Evolutionary conservation across 2,888 invertebrate genomes (phyloP), one percentile per base, ranked within the genome.

Genomic region (Margaritifera margaritifera): DNA sequence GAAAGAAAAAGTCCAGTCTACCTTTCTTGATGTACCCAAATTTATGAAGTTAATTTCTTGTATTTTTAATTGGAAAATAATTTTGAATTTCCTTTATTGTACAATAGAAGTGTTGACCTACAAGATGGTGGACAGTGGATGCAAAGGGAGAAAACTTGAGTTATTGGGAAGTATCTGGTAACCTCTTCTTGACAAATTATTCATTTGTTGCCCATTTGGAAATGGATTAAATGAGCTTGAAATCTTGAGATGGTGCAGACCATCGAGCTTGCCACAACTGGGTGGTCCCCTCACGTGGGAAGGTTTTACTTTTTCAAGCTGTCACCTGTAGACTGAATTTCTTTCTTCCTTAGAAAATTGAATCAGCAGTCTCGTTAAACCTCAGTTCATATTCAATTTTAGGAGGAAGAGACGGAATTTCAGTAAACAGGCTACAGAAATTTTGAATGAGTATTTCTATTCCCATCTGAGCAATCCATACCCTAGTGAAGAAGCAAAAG

Each of bases 381-480:
- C 42, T 42, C 11, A 42, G 42, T 51, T 52, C 54, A 19, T 63
- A 61, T 63, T 74, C 69, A 57, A 64, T 85, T 87, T 57, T 86
- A 92, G 92, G 86, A 88, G 90, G 92, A 99, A 99, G 91, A 94
- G 99, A 83, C 94, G 99, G 87, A 99, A 99, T 92, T 99, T 99
- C 92, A 98, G 98, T 93, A 99, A 99, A 92, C 98, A 99, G 91
- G 99, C 99, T 68, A 99, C 99, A 42, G 99, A 99, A 92, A 97
- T 99, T 86, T 93, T 99, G 84, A 99, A 99, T 91, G 99, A 99
- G 92, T 99, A 99, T 91, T 99, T 99, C 92, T 99, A 99, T 92
- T 98, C 98, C 85, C 99, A 99, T 92, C 93, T 99, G 87, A 97
- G 97, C 90, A 99, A 99, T 93, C 99, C 99, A 51, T 99, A 99